These are phyloP conservation scores for Thymelicus sylvestris DNA, from an alignment of 2,888 invertebrate genomes.

Conservation along the genomic window DNA sequence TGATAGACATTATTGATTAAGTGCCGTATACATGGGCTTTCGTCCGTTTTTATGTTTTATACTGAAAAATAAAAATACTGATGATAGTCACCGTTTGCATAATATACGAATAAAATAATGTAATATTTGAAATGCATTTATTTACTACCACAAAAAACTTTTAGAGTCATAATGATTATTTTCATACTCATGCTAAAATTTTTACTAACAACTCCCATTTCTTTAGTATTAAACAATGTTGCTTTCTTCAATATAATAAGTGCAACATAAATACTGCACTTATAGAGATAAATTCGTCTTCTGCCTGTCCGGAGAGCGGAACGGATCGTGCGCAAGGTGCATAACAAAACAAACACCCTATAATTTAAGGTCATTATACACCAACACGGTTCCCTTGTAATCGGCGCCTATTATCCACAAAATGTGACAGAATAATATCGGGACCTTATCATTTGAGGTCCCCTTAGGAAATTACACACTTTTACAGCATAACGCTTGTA, in stretches of 20 bases:
- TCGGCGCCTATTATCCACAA: constrained; percentile 53
- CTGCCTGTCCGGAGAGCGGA: background rate
- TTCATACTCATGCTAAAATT: too few species aligned
- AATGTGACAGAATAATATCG: constrained; percentile 35
- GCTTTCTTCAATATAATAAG: too few species aligned
- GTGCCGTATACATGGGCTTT: background rate
- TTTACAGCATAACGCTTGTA: constrained; percentile 23
- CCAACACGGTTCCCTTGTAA: constrained; percentile 59
- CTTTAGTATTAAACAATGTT: too few species aligned
- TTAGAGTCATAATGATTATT: too few species aligned
- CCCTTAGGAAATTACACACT: constrained; percentile 21
- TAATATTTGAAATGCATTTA: too few species aligned
- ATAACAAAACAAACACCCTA: constrained; percentile 51
- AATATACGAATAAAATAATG: too few species aligned
- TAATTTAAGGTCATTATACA: constrained; percentile 61
- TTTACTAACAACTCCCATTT: too few species aligned
- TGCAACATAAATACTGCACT: background rate
- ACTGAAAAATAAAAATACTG: too few species aligned
- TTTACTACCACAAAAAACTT: too few species aligned
- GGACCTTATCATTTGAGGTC: constrained; percentile 23
- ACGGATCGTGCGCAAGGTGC: constrained; percentile 25
- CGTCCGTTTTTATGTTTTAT: background rate
- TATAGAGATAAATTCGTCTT: background rate
- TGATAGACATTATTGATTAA: background rate
- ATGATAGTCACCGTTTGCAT: too few species aligned